Percentiles rank a stretch among this genome's conserved stretches.
Evolutionary conservation across 1,140 invertebrate genomes (phyloP).

Genomic region (Panulirus ornatus): DNA sequence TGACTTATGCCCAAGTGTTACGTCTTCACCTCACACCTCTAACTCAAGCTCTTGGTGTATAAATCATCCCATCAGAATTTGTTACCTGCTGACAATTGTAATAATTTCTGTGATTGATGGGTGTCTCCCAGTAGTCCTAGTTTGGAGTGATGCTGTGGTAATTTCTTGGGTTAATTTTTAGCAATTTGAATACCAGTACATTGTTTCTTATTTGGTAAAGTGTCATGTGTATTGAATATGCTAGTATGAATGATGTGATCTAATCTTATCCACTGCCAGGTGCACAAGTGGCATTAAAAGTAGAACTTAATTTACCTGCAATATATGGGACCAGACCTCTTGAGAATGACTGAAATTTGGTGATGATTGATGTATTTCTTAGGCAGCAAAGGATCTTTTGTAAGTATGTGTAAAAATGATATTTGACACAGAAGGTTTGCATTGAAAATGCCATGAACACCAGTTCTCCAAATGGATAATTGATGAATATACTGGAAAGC

Average conservation of each 20-base stretch:
- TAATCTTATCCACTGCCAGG: not conserved
- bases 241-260: not conserved
- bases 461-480: too few species aligned
- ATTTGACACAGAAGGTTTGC: too few species aligned
- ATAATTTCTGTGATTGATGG: too few species aligned
- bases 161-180: constrained; percentile 14
- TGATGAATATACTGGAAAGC: too few species aligned
- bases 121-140: not conserved
- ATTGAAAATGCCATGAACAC: too few species aligned
- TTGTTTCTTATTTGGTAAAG: not conserved
- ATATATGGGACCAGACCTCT: too few species aligned
- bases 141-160: not conserved
- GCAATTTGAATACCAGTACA: not conserved
- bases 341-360: too few species aligned
- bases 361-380: too few species aligned
- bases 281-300: not conserved
- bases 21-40: constrained; percentile 66
- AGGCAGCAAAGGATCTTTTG: too few species aligned
- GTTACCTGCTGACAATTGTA: not conserved
- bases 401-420: too few species aligned
- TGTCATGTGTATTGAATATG: not conserved
- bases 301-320: too few species aligned
- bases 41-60: constrained; percentile 66
- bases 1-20: constrained; percentile 68
- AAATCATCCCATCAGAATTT: not conserved